phyloP scores from a whole-genome alignment of 1,140 invertebrate genomes.

The Ostrea edulis region DNA sequence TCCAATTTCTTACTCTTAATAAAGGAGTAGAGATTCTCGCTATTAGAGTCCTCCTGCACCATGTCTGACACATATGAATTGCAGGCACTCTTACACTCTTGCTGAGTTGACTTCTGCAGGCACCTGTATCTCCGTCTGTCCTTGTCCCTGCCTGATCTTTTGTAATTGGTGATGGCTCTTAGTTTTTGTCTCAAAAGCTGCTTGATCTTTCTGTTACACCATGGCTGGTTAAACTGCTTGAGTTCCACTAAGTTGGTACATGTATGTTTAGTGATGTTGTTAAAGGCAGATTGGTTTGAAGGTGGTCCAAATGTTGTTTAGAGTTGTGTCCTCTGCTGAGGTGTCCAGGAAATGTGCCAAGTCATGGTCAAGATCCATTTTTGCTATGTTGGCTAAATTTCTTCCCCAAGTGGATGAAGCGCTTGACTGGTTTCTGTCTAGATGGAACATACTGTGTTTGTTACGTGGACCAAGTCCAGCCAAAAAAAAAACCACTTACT shows the following conservation, averaged over 20 bases:
- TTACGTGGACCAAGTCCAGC: too few relatives aligned
- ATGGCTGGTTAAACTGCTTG: constrained; percentile 37
- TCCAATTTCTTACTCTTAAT: constrained; percentile 5
- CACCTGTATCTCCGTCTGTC: background rate
- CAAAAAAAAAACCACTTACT: too few relatives aligned
- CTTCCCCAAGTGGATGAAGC: constrained; percentile 43
- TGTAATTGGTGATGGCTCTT: background rate
- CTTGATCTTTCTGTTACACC: constrained; percentile 2
- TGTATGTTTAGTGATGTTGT: background rate
- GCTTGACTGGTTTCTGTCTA: background rate
- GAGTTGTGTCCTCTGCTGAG: background rate
- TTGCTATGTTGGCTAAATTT: constrained; percentile 33
- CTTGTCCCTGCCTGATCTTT: background rate
- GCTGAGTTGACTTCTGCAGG: background rate
- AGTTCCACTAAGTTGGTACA: constrained; percentile 43
- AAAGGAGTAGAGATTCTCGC: constrained; percentile 38
- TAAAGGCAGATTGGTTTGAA: background rate
- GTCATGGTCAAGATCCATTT: too few relatives aligned
- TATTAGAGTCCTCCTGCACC: background rate
- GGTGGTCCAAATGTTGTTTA: constrained; percentile 32
- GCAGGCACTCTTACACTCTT: background rate
- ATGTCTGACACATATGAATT: background rate
- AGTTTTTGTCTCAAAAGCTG: background rate
- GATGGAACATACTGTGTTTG: background rate
- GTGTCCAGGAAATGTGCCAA: background rate